Evolutionary conservation across 2,888 invertebrate genomes (phyloP).

Genomic region (Machimus atricapillus): DNA sequence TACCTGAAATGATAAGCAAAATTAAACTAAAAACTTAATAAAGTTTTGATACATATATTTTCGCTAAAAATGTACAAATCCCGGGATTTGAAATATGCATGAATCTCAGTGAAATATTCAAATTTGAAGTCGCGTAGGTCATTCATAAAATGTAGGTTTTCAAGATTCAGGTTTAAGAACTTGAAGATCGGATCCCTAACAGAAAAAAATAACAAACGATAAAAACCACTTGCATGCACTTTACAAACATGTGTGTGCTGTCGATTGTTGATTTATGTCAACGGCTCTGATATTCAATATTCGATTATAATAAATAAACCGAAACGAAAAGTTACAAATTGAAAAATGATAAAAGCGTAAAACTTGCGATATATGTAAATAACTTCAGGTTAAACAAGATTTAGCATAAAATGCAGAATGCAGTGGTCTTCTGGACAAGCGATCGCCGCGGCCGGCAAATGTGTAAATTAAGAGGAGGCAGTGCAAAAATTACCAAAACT

Average conservation of each 20-base stretch:
- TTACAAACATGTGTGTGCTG: not conserved
- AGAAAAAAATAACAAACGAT: not conserved
- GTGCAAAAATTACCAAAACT: conserved; percentile 4
- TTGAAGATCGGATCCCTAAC: not conserved
- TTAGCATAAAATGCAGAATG: not conserved
- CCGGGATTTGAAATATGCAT: no score
- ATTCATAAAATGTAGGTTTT: not conserved
- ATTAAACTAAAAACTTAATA: no score
- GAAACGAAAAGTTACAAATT: not conserved
- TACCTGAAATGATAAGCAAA: no score
- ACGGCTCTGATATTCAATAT: not conserved
- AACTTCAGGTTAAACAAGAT: not conserved
- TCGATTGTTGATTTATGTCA: not conserved
- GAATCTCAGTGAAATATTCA: not conserved
- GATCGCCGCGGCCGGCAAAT: not conserved
- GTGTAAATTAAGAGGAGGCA: not conserved
- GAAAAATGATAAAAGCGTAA: not conserved
- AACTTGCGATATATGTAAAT: not conserved
- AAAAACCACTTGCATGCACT: not conserved
- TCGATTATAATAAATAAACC: not conserved
- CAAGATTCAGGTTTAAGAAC: not conserved
- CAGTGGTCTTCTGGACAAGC: not conserved
- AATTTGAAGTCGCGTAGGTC: no score
- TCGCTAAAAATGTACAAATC: not conserved
- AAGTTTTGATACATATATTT: no score